Evolutionary conservation across 2,797 vertebrate species (phyloP).

Genomic region (Pipistrellus nathusii): DNA sequence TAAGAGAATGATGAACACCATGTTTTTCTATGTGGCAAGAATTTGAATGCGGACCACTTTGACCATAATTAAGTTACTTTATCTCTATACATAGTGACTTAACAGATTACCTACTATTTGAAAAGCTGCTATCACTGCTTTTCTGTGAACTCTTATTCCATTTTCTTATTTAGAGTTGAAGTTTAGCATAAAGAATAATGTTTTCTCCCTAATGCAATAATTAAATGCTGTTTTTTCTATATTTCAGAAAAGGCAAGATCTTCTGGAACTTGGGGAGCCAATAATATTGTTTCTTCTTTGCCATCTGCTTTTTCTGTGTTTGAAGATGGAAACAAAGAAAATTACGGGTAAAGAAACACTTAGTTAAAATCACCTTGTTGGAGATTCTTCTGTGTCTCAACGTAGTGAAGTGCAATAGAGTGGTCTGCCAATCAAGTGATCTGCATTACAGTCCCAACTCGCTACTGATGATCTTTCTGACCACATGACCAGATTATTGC

Average conservation of each 20-base stretch:
- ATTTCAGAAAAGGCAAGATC: constrained; percentile 82
- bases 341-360: constrained; percentile 86
- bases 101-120: not conserved
- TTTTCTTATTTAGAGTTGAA: constrained; percentile 30
- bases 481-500: not conserved
- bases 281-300: constrained; percentile 59
- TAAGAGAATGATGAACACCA: not conserved
- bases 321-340: constrained; percentile 92
- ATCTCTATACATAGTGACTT: not conserved
- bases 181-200: not conserved
- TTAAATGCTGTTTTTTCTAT: not conserved
- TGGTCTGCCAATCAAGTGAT: not conserved
- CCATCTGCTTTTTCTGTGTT: constrained; percentile 91
- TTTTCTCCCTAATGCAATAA: constrained; percentile 1
- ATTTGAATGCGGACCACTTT: not conserved
- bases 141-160: not conserved
- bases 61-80: not conserved
- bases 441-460: not conserved
- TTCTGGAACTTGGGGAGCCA: constrained; percentile 68
- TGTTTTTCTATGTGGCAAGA: not conserved
- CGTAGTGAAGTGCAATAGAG: not conserved
- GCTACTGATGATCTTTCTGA: not conserved
- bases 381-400: not conserved
- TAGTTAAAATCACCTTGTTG: not conserved
- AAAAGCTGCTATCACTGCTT: not conserved